phyloP scores from a whole-genome alignment of 2,113 vertebrate species.

The Dromiciops gliroides region DNA sequence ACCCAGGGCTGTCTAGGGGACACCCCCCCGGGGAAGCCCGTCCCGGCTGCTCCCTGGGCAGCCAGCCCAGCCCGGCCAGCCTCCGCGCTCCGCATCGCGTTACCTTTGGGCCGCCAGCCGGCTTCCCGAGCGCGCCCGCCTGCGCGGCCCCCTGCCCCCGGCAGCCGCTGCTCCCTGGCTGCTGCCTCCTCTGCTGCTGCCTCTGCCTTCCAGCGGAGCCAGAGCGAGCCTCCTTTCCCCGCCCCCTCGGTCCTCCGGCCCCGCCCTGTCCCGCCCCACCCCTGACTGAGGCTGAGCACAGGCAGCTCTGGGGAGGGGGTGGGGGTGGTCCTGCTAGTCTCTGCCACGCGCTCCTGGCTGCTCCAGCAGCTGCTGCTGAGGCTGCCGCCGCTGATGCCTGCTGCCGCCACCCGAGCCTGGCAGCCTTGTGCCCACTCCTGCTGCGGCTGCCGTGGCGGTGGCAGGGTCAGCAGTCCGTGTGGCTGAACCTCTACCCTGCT shows the following conservation, averaged over 20 bases:
- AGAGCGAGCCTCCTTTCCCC: slow-evolving; percentile 38
- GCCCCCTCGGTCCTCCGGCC: slow-evolving; percentile 50
- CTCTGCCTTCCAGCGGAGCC: slow-evolving; percentile 15
- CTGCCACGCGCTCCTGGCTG: background rate
- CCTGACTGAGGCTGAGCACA: background rate
- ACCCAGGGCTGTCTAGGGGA: background rate
- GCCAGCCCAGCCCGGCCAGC: slow-evolving; percentile 4
- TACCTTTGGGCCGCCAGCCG: slow-evolving; percentile 73
- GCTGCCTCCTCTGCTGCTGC: background rate
- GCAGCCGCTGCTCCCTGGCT: background rate
- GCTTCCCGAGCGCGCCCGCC: slow-evolving; percentile 67
- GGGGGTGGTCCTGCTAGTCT: background rate
- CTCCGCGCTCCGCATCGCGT: slow-evolving; percentile 62
- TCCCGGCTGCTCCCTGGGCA: too few species aligned
- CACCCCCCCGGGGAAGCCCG: too few species aligned
- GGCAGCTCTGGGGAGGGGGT: background rate
- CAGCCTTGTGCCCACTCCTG: background rate
- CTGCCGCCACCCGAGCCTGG: background rate
- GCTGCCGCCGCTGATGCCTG: background rate
- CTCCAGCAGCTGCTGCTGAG: background rate
- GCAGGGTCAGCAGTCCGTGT: background rate
- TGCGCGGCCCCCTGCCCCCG: slow-evolving; percentile 70
- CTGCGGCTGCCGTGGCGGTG: background rate
- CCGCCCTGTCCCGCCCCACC: slow-evolving; percentile 33
- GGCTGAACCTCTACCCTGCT: too few species aligned